Percentiles rank a stretch among this genome's conserved stretches.
Conservation (phyloP, 2,113 vertebrate genomes). For the Callocephalon fimbriatum region DNA sequence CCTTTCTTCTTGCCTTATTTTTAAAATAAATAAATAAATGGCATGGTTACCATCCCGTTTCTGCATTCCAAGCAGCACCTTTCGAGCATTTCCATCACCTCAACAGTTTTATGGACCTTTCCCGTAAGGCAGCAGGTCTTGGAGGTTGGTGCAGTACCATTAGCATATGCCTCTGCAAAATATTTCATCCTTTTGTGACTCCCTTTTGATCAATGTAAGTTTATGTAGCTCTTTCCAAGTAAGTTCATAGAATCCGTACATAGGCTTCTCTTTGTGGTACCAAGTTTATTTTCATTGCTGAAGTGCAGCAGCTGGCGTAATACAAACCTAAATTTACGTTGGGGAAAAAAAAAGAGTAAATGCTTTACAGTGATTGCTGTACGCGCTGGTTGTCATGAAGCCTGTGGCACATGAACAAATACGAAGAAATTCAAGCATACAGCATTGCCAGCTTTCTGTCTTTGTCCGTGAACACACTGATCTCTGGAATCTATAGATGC, state of each 20-base stretch:
- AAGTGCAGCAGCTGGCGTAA: not conserved
- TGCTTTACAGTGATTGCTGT: not conserved
- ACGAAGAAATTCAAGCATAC: not conserved
- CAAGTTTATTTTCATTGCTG: conserved; percentile 42
- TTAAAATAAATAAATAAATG: conserved; percentile 18
- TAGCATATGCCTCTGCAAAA: conserved; percentile 57
- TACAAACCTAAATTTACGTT: not conserved
- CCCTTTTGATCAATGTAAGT: conserved; percentile 68
- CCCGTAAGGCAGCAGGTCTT: conserved; percentile 24
- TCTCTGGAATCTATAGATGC: not conserved
- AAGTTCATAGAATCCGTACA: conserved; percentile 24
- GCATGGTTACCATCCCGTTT: not conserved
- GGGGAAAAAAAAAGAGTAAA: not conserved
- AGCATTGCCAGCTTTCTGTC: not conserved
- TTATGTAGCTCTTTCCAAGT: conserved; percentile 15
- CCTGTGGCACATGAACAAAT: not conserved
- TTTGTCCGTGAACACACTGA: not conserved
- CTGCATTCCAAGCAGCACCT: conserved; percentile 9
- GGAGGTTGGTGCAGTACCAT: conserved; percentile 36
- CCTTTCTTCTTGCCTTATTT: not conserved
- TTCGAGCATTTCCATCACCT: conserved; percentile 42
- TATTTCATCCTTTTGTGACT: conserved; percentile 59
- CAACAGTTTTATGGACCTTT: conserved; percentile 54
- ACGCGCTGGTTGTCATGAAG: not conserved
- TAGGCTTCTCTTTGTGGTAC: conserved; percentile 18